Percentiles rank a stretch among this genome's conserved stretches.
Evolutionary conservation across 2,888 invertebrate genomes (phyloP).

Genomic region (Drosophila cracens): DNA sequence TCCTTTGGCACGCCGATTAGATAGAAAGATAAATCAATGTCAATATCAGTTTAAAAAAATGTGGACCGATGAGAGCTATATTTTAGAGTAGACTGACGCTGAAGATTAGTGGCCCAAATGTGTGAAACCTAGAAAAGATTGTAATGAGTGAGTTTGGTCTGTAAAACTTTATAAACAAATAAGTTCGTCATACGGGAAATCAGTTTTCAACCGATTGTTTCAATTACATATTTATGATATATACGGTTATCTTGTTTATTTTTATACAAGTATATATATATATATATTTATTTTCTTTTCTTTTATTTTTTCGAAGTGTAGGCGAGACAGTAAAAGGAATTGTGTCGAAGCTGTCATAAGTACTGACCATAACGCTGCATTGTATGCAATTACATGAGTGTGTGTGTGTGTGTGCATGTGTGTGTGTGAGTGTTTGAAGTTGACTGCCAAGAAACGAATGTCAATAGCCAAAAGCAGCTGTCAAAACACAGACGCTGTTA

Average conservation of each 20-base stretch:
- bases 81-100: background rate
- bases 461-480: constrained; percentile 76
- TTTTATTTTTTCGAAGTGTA: background rate
- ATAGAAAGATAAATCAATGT: background rate
- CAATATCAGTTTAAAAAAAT: no score
- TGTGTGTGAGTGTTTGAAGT: constrained; percentile 20
- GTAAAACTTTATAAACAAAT: background rate
- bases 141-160: background rate
- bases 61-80: background rate
- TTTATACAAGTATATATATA: background rate
- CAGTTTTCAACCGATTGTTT: background rate
- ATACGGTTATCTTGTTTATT: background rate
- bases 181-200: background rate
- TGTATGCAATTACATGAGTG: constrained; percentile 35
- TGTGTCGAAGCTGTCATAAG: constrained; percentile 44
- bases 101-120: background rate
- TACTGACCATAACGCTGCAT: constrained; percentile 55
- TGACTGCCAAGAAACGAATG: constrained; percentile 63
- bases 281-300: background rate
- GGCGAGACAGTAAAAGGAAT: constrained; percentile 33
- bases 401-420: constrained; percentile 16
- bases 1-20: no score
- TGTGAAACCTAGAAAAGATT: no score
- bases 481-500: constrained; percentile 76
- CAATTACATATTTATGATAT: background rate